These are phyloP conservation scores for Psettodes erumei DNA, from an alignment of 2,113 vertebrate species.

Conservation along the genomic window DNA sequence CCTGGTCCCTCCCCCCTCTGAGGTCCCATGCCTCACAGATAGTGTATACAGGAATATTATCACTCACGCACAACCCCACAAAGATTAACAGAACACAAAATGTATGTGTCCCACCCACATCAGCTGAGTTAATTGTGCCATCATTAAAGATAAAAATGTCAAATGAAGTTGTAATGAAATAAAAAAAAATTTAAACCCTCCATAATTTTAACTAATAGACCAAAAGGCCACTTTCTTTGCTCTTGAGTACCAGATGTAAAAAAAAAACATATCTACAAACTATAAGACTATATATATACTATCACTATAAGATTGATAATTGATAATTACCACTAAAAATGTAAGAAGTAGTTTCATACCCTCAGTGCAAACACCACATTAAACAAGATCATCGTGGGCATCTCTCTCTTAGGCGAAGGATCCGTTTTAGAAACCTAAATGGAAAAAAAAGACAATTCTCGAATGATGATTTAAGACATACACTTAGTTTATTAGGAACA, in stretches of 20 bases:
- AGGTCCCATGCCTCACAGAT: conserved; percentile 66
- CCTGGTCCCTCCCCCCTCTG: conserved; percentile 8
- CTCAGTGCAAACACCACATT: conserved; percentile 97
- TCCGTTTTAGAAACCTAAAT: conserved; percentile 94
- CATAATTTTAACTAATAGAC: too few relatives aligned
- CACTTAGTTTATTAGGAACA: background rate
- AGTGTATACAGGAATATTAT: conserved; percentile 64
- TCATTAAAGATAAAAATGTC: background rate
- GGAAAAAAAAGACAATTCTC: conserved; percentile 46
- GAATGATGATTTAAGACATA: background rate
- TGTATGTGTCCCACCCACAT: conserved; percentile 43
- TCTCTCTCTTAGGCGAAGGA: conserved; percentile 96
- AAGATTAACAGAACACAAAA: conserved; percentile 46
- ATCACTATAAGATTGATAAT: background rate
- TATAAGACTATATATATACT: background rate
- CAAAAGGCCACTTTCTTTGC: background rate
- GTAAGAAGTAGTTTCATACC: conserved; percentile 82
- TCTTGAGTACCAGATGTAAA: background rate
- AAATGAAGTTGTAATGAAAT: background rate
- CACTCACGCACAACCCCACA: conserved; percentile 37
- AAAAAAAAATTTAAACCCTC: background rate
- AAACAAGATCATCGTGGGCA: conserved; percentile 98
- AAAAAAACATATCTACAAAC: background rate
- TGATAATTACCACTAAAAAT: background rate
- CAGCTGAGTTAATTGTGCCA: conserved; percentile 30